Base-by-base conservation (phyloP, 2,888 invertebrate species). In the Candidula unifasciata region DNA sequence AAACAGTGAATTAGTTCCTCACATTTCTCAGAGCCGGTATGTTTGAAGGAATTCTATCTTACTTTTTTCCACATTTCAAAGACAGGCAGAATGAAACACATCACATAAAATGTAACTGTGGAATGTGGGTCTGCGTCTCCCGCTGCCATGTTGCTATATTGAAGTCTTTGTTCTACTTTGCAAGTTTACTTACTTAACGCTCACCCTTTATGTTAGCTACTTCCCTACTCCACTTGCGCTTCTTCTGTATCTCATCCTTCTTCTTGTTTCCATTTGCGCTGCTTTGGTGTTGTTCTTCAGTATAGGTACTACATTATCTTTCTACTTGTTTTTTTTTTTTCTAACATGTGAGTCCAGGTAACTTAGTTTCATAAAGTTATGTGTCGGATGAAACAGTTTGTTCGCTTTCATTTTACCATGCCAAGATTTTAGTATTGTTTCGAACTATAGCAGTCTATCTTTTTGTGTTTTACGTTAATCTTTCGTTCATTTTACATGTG, bases 1-100 rank as follows among this genome's bases (percentile, higher is more conserved):
- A 74, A 74, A 54, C 52, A 24, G 30, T 21, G 74, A 74, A 54
- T 74, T 74, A 74, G 74, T 54, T 74, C 30, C 74, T 54, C 54
- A 27, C 27, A 3, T 74, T 54, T 54, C 74, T 54, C 30, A 74
- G 74, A 21, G 27, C 54, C 6, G 74, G 74, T 74, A 33, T 44
- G 74, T 52, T 54, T 74, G 54, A 54, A 54, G 74, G 30, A 54
- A 54, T 30, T 54, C 54, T 54, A 74, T 54, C 54, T 74, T 68
- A 3, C 21, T n/a, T 68, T n/a, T 30, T 68, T 68, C 24, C 27
- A 54, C 54, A 54, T 79, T 16, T 44, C 66, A 3, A 60, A n/a
- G 69, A 69, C 33, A 69, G 69, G 21, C 35, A 18, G 69, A 69
- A 69, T 33, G 35, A 69, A 69, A 24, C 18, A 18, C 35, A 69